These are phyloP conservation scores for Lineus longissimus DNA, from an alignment of 1,140 invertebrate genomes.

Conservation along the genomic window DNA sequence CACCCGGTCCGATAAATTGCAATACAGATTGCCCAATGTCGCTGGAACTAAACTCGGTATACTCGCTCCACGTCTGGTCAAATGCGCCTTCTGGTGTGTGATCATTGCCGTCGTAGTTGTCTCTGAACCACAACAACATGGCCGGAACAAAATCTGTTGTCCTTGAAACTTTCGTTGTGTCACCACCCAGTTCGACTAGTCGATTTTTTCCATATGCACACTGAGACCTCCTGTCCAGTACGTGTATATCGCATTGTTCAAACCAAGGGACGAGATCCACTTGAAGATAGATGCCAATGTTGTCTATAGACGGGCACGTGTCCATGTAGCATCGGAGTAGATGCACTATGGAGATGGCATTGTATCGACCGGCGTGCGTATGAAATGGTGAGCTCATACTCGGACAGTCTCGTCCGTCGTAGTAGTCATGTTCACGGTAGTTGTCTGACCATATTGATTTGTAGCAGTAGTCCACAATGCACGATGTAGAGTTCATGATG, in stretches of 20 bases:
- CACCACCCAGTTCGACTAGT: not conserved
- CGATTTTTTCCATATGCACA: not conserved
- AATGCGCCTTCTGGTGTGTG: not conserved
- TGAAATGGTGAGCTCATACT: not conserved
- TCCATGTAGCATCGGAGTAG: slow-evolving; percentile 1
- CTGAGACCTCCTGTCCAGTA: not conserved
- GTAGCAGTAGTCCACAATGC: not conserved
- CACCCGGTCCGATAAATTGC: not conserved
- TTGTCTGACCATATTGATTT: not conserved
- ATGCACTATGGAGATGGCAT: not conserved
- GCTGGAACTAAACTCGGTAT: not conserved
- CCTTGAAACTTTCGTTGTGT: not conserved
- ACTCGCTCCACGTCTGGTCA: not conserved
- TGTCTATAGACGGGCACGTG: not conserved
- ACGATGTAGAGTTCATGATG: not conserved
- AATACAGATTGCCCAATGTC: not conserved
- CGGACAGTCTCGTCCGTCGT: not conserved
- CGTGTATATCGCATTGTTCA: not conserved
- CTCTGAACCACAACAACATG: not conserved
- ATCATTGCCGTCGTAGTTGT: not conserved
- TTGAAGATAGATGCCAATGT: not conserved
- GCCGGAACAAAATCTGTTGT: not conserved
- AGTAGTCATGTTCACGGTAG: not conserved
- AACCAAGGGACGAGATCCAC: not conserved
- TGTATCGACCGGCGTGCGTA: not conserved